A percentile compares a stretch with the other conserved stretches of the same genome.
Evolutionary conservation across 2,797 vertebrate genomes (phyloP).

Genomic region (Alosa sapidissima): DNA sequence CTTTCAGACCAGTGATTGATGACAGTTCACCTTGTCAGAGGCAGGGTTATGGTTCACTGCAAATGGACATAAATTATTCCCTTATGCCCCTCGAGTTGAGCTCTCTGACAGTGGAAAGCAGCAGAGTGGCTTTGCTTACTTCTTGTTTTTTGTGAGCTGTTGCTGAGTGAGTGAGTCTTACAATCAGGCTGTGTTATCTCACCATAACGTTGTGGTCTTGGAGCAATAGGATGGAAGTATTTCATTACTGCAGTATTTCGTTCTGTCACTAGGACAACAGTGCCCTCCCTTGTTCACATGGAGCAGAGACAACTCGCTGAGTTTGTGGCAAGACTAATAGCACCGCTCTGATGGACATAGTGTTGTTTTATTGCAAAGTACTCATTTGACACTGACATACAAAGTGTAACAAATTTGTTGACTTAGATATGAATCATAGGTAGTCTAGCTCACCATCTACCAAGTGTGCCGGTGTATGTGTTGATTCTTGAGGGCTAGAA

Average conservation of each 20-base stretch:
- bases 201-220: neutral
- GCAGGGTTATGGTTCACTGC: conserved; percentile 60
- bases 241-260: neutral
- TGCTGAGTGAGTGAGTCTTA: neutral
- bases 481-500: neutral
- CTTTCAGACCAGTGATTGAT: conserved; percentile 60
- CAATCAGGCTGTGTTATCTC: neutral
- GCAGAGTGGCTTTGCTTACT: conserved; percentile 1
- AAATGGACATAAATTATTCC: conserved; percentile 60
- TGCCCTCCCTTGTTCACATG: neutral
- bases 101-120: neutral
- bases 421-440: neutral
- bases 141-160: neutral
- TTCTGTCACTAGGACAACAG: conserved; percentile 19
- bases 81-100: conserved; percentile 53
- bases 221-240: neutral
- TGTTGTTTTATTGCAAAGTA: neutral
- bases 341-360: neutral
- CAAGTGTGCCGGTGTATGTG: too few species aligned
- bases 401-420: neutral
- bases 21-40: conserved; percentile 58
- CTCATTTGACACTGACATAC: neutral
- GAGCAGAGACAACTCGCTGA: neutral
- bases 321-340: neutral
- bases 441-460: neutral